Evolutionary conservation across 2,113 vertebrate species (phyloP), one percentile per base, ranked within the genome.

Genomic region (Mellivora capensis): DNA sequence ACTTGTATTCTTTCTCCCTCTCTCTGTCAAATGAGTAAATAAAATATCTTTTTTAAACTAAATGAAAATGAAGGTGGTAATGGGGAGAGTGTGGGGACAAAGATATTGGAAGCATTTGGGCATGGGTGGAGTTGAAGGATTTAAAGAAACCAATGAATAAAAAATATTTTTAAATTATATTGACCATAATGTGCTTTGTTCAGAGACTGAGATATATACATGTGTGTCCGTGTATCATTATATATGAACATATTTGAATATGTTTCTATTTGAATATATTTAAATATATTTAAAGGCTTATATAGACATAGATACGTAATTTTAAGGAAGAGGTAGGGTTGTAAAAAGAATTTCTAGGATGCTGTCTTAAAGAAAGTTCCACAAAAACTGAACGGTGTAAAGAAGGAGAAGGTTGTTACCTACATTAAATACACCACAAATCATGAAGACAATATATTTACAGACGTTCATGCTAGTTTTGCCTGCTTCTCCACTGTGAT

Each of bases 111-210:
- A 82, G 52, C 13, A 76, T 27, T 72, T 59, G 4, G 18, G 17
- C 74, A 1, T 89, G 64, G 37, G 10, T 6, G 62, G 47, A 84
- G 9, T 69, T 89, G 29, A 61, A 72, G 12, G 21, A 71, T 69
- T 83, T 31, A 27, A 97, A 95, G 25, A 82, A 97, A 84, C 15
- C 8, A 81, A 39, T 39, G 14, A 94, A 94, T 67, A 90, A 90
- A 93, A 90, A 47, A n/a, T 67, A 64, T 47, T 80, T 89, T 89
- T 54, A 82, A 95, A 77, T 94, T 76, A 31, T 34, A 0, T 54
- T 61, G 37, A 72, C 14, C 7, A 17, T 71, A 80, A 79, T 62
- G 3, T 77, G 11, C 11, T 95, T 54, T 86, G 9, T 61, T 69
- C 72, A 69, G n/a, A 96, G n/a, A 82, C 17, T n/a, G 18, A 77